Conservation (phyloP, 1,140 invertebrate species). For the Aporrectodea caliginosa region DNA sequence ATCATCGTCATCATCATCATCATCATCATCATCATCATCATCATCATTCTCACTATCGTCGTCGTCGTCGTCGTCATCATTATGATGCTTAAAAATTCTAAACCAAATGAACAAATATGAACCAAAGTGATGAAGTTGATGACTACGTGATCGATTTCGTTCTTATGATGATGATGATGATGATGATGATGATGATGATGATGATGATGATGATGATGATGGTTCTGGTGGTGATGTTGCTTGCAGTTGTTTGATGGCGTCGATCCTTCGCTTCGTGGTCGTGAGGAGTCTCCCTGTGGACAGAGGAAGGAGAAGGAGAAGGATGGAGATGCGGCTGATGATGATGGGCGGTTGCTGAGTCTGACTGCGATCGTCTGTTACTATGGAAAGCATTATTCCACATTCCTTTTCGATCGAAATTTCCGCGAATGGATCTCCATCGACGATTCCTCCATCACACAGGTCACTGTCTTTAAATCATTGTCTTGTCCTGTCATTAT, state of each 20-base stretch:
- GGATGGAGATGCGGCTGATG: background rate
- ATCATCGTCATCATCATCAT: slow-evolving; percentile 1
- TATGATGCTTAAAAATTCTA: too few species aligned
- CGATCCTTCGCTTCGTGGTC: background rate
- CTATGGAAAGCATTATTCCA: slow-evolving; percentile 94
- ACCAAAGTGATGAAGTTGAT: background rate
- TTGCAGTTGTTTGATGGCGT: background rate
- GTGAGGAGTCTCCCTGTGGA: background rate
- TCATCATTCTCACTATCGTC: background rate
- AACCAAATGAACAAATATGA: too few species aligned
- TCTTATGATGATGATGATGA: slow-evolving; percentile 3
- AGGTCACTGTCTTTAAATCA: too few species aligned
- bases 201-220: slow-evolving; percentile 3
- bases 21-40: slow-evolving; percentile 1
- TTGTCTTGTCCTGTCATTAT: too few species aligned
- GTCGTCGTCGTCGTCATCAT: too few species aligned
- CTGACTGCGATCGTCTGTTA: slow-evolving; percentile 91
- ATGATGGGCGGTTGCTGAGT: slow-evolving; percentile 64
- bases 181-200: slow-evolving; percentile 2
- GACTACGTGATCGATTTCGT: background rate
- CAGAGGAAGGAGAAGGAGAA: background rate
- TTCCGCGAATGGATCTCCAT: slow-evolving; percentile 90
- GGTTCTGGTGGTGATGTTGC: background rate
- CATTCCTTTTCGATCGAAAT: slow-evolving; percentile 93
- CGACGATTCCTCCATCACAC: slow-evolving; percentile 88